Evolutionary conservation across 2,113 vertebrate genomes (phyloP).

Genomic region (Rattus norvegicus): GRCr8 NC_086021.1:69106501-69107000

Average conservation of each 20-base stretch:
- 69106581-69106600: neutral
- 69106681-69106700: constrained; percentile 58
- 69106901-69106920: constrained; percentile 63
- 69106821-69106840: constrained; percentile 66
- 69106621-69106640: neutral
- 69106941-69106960: constrained; percentile 71
- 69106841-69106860: constrained; percentile 73
- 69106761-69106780: constrained; percentile 49
- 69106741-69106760: constrained; percentile 34
- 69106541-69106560: neutral
- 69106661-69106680: constrained; percentile 42
- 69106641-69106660: neutral
- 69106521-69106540: constrained; percentile 35
- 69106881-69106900: constrained; percentile 74
- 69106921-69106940: constrained; percentile 73
- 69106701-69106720: neutral
- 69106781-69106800: constrained; percentile 54
- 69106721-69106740: constrained; percentile 40
- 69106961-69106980: constrained; percentile 73
- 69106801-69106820: constrained; percentile 70
- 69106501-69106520: neutral
- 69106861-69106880: constrained; percentile 79
- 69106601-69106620: too few relatives aligned
- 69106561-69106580: neutral
- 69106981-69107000: constrained; percentile 63